Conservation (phyloP, 1,140 invertebrate genomes). For the Bombyx mori region ASM3026992v2 NC_085112.1:7903501-7904000, state of each 20-base stretch:
- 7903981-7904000: constrained; percentile 79
- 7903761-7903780: constrained; percentile 41
- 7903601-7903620: too few relatives aligned
- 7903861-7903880: constrained; percentile 79
- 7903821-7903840: constrained; percentile 70
- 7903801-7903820: constrained; percentile 37
- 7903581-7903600: too few relatives aligned
- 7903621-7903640: too few relatives aligned
- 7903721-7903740: constrained; percentile 6
- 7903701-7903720: constrained; percentile 3
- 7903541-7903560: too few relatives aligned
- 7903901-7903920: constrained; percentile 47
- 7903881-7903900: constrained; percentile 55
- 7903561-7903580: too few relatives aligned
- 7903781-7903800: constrained; percentile 35
- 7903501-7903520: constrained; percentile 68
- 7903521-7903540: too few relatives aligned
- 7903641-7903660: too few relatives aligned
- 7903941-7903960: constrained; percentile 63
- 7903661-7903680: too few relatives aligned
- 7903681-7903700: too few relatives aligned
- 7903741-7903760: constrained; percentile 57
- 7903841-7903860: constrained; percentile 77
- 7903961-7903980: constrained; percentile 74
- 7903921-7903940: constrained; percentile 37